Evolutionary conservation across 2,888 invertebrate species (phyloP).

Genomic region (Hypsopygia costalis): DNA sequence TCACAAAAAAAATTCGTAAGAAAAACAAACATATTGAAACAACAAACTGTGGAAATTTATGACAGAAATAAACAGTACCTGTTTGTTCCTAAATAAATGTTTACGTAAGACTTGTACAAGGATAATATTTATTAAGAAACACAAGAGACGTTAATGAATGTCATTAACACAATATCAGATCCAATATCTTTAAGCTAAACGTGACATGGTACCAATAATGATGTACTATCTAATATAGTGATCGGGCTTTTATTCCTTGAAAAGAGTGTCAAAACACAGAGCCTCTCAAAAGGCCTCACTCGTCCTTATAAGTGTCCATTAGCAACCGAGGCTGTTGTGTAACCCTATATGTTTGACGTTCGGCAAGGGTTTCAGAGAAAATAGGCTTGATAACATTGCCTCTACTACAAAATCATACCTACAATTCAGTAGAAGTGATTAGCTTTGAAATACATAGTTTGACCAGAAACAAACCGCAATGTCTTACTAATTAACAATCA

Average conservation of each 20-base stretch:
- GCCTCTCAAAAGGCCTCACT: slow-evolving; percentile 42
- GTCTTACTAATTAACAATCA: no score
- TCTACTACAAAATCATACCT: slow-evolving; percentile 26
- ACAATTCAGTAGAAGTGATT: background rate
- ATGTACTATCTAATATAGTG: slow-evolving; percentile 18
- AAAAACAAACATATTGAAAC: no score
- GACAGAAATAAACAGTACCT: no score
- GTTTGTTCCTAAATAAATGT: no score
- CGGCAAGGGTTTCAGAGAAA: slow-evolving; percentile 48
- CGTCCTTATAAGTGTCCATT: slow-evolving; percentile 67
- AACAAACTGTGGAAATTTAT: no score
- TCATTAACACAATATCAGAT: slow-evolving; percentile 2
- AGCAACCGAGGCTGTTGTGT: slow-evolving; percentile 57
- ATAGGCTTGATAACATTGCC: slow-evolving; percentile 48
- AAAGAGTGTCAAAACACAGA: slow-evolving; percentile 49
- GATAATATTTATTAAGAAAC: no score
- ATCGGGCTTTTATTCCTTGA: slow-evolving; percentile 24
- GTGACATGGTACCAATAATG: slow-evolving; percentile 13
- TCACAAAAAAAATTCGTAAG: no score
- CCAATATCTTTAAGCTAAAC: background rate
- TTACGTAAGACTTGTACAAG: no score
- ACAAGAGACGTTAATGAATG: slow-evolving; percentile 5
- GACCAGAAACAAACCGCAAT: background rate
- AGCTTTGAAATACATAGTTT: background rate
- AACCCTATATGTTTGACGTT: slow-evolving; percentile 72